Conservation (phyloP, 2,797 vertebrate species). For the Poecilia velifera region DNA sequence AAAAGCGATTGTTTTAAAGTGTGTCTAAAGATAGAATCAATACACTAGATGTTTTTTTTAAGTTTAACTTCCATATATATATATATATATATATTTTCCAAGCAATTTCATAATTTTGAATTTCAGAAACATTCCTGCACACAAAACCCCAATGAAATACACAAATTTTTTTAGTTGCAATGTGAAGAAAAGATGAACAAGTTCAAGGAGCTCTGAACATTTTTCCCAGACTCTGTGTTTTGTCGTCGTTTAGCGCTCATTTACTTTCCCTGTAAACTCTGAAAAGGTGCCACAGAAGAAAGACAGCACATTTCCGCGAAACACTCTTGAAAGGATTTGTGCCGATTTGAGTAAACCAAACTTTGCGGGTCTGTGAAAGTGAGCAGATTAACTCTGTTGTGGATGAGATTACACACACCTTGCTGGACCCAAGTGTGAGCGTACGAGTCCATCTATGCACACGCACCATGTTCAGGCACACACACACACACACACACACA, state of each 20-base stretch:
- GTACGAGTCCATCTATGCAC: conserved; percentile 31
- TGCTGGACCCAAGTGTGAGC: conserved; percentile 18
- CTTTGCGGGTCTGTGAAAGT: conserved; percentile 31
- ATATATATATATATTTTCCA: too few species aligned
- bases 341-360: conserved; percentile 32
- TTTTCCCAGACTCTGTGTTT: neutral
- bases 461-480: conserved; percentile 16
- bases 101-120: neutral
- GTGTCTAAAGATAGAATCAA: neutral
- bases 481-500: too few species aligned
- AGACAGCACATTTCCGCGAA: conserved; percentile 4
- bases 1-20: neutral
- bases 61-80: neutral
- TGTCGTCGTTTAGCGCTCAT: neutral
- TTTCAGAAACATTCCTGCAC: neutral
- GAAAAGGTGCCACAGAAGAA: neutral
- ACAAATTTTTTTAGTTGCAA: neutral
- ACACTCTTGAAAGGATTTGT: conserved; percentile 23
- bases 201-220: neutral
- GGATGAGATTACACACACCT: conserved; percentile 52
- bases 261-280: neutral
- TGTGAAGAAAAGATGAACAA: neutral
- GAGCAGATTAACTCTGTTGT: conserved; percentile 45
- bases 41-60: neutral
- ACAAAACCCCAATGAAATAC: neutral